Percentiles rank a stretch among this genome's conserved stretches.
These are phyloP conservation scores for Oostethus manadensis DNA, from an alignment of 2,113 vertebrate species.

Conservation along the genomic window DNA sequence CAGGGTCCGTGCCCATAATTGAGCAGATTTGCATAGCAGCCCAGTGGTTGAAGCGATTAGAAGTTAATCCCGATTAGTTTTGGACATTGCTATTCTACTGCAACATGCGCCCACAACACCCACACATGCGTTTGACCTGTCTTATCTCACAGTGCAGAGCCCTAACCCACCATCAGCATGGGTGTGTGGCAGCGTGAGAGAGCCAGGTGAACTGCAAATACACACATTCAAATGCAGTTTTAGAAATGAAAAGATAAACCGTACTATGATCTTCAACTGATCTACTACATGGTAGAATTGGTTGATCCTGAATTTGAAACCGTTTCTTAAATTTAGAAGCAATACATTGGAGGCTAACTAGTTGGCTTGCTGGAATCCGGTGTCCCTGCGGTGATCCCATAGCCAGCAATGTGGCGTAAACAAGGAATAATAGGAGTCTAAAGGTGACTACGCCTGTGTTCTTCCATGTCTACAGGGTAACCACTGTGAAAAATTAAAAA, in stretches of 20 bases:
- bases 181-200: conserved; percentile 17
- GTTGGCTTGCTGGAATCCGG: no score
- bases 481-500: no score
- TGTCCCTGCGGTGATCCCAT: no score
- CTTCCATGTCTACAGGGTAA: no score
- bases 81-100: conserved; percentile 66
- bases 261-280: conserved; percentile 30
- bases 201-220: conserved; percentile 23
- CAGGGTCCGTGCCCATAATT: conserved; percentile 55
- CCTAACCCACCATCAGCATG: conserved; percentile 54
- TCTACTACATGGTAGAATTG: neutral
- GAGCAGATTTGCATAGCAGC: conserved; percentile 63
- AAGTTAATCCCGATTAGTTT: conserved; percentile 72
- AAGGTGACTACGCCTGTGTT: no score
- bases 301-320: neutral
- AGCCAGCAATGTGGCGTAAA: no score
- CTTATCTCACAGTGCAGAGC: conserved; percentile 63
- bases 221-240: conserved; percentile 44
- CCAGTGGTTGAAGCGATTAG: conserved; percentile 65
- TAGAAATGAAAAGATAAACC: conserved; percentile 41
- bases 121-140: conserved; percentile 60
- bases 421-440: no score
- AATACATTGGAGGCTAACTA: no score
- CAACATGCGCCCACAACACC: conserved; percentile 42
- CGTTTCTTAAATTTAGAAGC: no score